These are phyloP conservation scores for Odobenus rosmarus DNA, from an alignment of 2,113 vertebrate species.

Conservation along the genomic window DNA sequence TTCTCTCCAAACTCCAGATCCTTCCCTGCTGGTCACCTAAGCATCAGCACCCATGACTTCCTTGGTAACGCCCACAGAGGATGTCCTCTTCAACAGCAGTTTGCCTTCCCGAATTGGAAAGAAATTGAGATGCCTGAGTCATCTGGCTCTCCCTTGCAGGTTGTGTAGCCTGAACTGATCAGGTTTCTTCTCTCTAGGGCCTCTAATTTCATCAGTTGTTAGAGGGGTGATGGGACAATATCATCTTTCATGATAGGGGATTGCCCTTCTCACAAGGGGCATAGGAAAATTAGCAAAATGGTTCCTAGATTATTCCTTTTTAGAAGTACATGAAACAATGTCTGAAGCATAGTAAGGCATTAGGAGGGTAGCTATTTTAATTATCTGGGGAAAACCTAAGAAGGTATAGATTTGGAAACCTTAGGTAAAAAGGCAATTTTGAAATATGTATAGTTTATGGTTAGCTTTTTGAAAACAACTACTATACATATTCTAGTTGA, in stretches of 20 bases:
- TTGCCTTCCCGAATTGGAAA: background rate
- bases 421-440: background rate
- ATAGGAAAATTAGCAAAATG: background rate
- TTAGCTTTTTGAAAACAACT: background rate
- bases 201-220: background rate
- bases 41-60: background rate
- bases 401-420: background rate
- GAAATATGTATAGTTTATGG: background rate
- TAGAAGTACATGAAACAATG: background rate
- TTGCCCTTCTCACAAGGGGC: background rate
- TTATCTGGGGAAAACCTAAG: background rate
- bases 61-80: background rate
- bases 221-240: background rate
- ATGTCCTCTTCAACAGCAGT: background rate
- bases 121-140: background rate
- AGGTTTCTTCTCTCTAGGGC: background rate
- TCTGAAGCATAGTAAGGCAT: background rate
- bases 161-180: background rate
- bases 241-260: background rate
- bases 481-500: background rate
- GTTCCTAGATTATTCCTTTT: background rate
- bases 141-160: background rate
- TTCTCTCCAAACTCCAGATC: background rate
- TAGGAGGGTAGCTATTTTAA: background rate
- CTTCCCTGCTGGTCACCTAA: background rate